Base-by-base conservation (phyloP, 1,140 invertebrate species). In the Dermatophagoides farinae region DNA sequence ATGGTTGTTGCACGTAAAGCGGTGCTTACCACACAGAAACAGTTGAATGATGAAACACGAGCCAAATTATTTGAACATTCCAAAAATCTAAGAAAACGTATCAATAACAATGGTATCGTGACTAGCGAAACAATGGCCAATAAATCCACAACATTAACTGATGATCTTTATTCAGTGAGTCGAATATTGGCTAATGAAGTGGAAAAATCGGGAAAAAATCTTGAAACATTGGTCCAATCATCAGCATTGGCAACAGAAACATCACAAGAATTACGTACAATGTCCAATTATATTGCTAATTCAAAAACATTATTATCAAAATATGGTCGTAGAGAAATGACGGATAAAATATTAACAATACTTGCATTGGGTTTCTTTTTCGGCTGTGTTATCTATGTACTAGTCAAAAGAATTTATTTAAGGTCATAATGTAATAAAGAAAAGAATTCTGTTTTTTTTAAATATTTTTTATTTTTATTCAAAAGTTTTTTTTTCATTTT, bases 311-410 rank as follows among this genome's bases (percentile, higher is more conserved):
- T 97, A 2, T 73, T 97, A 41, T 88, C 85, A 22, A 97, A 96
- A 76, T 97, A 95, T 73, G 87, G 86, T 2, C 74, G 90, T 64
- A 73, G 91, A 37, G 90, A 97, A 75, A 82, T 89, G 57, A 97
- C 92, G 0, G 91, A 97, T 70, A 95, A 92, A 78, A 78, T 90
- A 49, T 75, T 96, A 0, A 80, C 96, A 63, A 81, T 86, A 62
- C 80, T 96, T 67, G 88, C 88, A 50, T 84, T 96, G 69, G 76
- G 81, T 1, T 92, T 97, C 74, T 97, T 96, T 71, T 77, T 92
- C 61, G 84, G 83, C 10, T 89, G 86, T 68, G 88, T 89, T 43
- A 76, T 89, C 63, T 96, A 92, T 68, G 88, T 95, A 67, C 75
- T 92, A 46, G 85, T 89, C 68, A 91, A 89, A 72, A 76, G 90